A percentile compares a stretch with the other conserved stretches of the same genome.
Evolutionary conservation across 2,888 invertebrate genomes (phyloP).

Genomic region (Mycogona germanica): DNA sequence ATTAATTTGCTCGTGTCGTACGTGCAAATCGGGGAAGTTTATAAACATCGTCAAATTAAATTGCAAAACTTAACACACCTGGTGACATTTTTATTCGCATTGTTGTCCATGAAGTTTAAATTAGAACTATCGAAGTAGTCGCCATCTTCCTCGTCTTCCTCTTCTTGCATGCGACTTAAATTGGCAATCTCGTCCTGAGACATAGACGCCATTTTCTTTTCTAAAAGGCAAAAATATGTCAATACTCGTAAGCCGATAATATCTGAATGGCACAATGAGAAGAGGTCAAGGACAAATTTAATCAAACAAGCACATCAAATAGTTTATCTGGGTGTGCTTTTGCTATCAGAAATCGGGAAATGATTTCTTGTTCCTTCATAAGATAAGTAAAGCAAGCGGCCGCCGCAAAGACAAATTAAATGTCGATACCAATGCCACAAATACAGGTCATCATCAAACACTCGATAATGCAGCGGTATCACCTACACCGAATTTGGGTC

Average conservation of each 20-base stretch:
- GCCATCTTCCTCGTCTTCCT: slow-evolving; percentile 39
- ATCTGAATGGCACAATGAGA: background rate
- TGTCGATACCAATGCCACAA: too few relatives aligned
- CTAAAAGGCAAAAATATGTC: slow-evolving; percentile 33
- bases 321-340: too few relatives aligned
- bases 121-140: background rate
- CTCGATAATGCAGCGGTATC: too few relatives aligned
- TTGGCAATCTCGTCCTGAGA: slow-evolving; percentile 50
- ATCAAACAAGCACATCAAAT: background rate
- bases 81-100: background rate
- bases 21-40: too few relatives aligned
- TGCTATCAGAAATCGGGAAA: too few relatives aligned
- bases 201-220: slow-evolving; percentile 66
- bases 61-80: background rate
- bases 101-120: background rate
- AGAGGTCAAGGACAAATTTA: background rate
- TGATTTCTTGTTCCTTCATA: too few relatives aligned
- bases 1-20: too few relatives aligned
- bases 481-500: too few relatives aligned
- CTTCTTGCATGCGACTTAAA: slow-evolving; percentile 43
- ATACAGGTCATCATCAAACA: too few relatives aligned
- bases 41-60: background rate
- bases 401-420: too few relatives aligned
- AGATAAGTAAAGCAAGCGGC: too few relatives aligned
- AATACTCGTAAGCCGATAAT: background rate